Percentiles rank a stretch among this genome's conserved stretches.
Conservation (phyloP, 37 sponge, comb jelly and placozoan genomes). For the Amphimedon queenslandica region DNA sequence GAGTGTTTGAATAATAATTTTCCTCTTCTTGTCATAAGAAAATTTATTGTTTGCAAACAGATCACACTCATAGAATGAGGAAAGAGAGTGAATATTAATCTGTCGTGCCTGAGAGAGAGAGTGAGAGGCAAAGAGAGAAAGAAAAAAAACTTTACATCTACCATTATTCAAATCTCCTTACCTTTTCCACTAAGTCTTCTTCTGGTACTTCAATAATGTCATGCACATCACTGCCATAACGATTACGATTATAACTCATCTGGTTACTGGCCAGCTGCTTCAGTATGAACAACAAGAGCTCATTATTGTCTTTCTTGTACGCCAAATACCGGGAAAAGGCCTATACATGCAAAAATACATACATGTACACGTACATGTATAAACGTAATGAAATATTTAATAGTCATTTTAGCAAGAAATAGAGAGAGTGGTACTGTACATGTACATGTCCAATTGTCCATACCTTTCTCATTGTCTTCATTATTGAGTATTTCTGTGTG, state of each 20-base stretch:
- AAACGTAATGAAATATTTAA: background rate
- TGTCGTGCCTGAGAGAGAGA: slow-evolving; percentile 68
- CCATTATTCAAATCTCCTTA: background rate
- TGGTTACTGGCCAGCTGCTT: slow-evolving; percentile 93
- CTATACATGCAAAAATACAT: slow-evolving; percentile 17
- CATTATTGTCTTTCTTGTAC: slow-evolving; percentile 97
- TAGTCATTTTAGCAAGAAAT: too few relatives aligned
- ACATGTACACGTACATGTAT: slow-evolving; percentile 13
- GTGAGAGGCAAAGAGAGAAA: background rate
- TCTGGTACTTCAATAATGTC: slow-evolving; percentile 88
- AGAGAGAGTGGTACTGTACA: too few relatives aligned
- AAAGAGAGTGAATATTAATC: slow-evolving; percentile 88
- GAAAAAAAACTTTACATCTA: background rate
- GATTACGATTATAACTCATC: slow-evolving; percentile 75
- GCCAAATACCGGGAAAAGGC: slow-evolving; percentile 92
- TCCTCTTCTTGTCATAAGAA: slow-evolving; percentile 78
- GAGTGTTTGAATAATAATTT: slow-evolving; percentile 74
- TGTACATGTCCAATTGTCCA: background rate
- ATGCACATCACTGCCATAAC: slow-evolving; percentile 80
- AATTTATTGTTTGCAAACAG: slow-evolving; percentile 84
- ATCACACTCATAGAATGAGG: too few relatives aligned
- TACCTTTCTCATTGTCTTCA: slow-evolving; percentile 99
- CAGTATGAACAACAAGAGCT: slow-evolving; percentile 91
- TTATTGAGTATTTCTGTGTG: slow-evolving; percentile 98
- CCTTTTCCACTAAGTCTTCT: slow-evolving; percentile 92